Base-by-base conservation (phyloP, 2,888 invertebrate genomes). In the Blera fallax region DNA sequence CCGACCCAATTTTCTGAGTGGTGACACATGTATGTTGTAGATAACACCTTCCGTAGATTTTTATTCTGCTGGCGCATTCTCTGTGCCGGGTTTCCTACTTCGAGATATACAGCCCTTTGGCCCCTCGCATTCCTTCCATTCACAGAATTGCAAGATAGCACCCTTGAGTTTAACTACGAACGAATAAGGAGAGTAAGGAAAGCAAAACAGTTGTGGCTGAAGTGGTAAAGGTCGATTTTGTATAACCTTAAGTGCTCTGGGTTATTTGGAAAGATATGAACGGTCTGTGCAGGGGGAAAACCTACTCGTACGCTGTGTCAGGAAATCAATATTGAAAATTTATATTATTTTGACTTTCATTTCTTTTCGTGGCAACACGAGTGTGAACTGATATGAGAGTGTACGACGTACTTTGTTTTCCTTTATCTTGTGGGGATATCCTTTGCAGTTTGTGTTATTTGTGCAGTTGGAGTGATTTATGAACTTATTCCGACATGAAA, bases 1-100 rank as follows among this genome's bases (percentile, higher is more conserved):
- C 29, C 60, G 69, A 77, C 77, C 77, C 60, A 40, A 58, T 69
- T 77, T 29, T 29, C 2, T 64, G 74, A 54, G 40, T 32, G 69
- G 54, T 58, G 65, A 52, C 62, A 62, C 62, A 62, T 62, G 29
- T 37, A 65, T 7, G 16, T 10, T 65, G 65, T 10, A 65, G 65
- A 65, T 52, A 65, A 21, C 21, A 14, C 65, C 37, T 24, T 62
- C 45, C 43, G 62, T 40, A 40, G 16, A 2, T 24, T 40, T 11
- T 1, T 27, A 18, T 43, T 45, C 24, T 27, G 14, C 24, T 40
- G 32, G 16, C 10, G 18, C 1, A 10, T 11, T 34, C 11, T 11
- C 14, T 18, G 5, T 27, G 10, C 5, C 14, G 4, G 18, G 18
- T 56, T 58, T 34, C 56, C n/a, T 37, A 16, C 21, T 58, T 34